Evolutionary conservation across 2,888 invertebrate species (phyloP).

Genomic region (Microdon myrmicae): DNA sequence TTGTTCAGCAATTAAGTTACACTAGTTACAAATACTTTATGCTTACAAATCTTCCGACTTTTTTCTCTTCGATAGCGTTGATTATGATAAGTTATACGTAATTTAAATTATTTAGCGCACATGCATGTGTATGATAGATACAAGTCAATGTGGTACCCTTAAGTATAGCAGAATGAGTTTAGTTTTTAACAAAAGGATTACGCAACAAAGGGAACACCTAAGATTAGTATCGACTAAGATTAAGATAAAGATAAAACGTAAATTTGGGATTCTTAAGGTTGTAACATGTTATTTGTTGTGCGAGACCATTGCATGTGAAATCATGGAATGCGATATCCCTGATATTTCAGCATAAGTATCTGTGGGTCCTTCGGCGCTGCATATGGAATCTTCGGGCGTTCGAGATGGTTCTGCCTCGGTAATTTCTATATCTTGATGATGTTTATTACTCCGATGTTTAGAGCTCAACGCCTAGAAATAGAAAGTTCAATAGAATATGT

Average conservation of each 20-base stretch:
- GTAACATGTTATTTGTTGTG: conserved; percentile 56
- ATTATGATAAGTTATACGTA: conserved; percentile 45
- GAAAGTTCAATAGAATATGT: conserved; percentile 40
- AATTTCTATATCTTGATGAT: conserved; percentile 73
- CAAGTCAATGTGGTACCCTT: conserved; percentile 28
- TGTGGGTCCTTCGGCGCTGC: conserved; percentile 86
- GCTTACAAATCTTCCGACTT: conserved; percentile 25
- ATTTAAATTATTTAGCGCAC: conserved; percentile 35
- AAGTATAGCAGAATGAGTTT: conserved; percentile 24
- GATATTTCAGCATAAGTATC: conserved; percentile 68
- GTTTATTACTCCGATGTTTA: conserved; percentile 71
- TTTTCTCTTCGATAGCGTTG: conserved; percentile 34
- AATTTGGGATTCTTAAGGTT: conserved; percentile 21
- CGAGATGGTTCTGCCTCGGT: conserved; percentile 84
- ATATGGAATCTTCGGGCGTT: conserved; percentile 91
- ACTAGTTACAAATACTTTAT: conserved; percentile 28
- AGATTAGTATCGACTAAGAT: conserved; percentile 17
- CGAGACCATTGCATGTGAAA: conserved; percentile 64
- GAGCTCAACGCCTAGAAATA: conserved; percentile 79
- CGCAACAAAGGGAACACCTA: conserved; percentile 31
- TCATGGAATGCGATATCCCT: conserved; percentile 65
- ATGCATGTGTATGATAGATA: conserved; percentile 42
- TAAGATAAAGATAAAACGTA: conserved; percentile 24
- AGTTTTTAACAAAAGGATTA: conserved; percentile 22
- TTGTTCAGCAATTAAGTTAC: conserved; percentile 45